These are phyloP conservation scores for Glyphotaelius pellucidus DNA, from an alignment of 2,888 invertebrate species.

Conservation along the genomic window DNA sequence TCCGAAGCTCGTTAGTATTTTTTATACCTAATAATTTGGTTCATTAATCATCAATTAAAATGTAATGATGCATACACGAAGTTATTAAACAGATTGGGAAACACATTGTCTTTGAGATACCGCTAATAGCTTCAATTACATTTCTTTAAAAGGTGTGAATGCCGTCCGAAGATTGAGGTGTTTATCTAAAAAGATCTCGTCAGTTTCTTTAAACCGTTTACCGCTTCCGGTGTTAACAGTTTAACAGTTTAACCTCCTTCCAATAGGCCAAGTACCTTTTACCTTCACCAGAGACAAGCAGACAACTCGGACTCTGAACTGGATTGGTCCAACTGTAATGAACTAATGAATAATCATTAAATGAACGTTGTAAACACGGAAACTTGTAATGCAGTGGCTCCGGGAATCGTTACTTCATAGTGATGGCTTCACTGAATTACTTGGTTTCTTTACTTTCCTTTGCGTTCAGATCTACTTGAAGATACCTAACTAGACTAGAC, in stretches of 20 bases:
- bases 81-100: no score
- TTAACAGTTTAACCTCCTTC: background rate
- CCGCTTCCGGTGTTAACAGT: background rate
- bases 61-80: no score
- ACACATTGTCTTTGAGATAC: background rate
- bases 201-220: background rate
- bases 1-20: no score
- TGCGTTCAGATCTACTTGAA: background rate
- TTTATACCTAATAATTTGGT: no score
- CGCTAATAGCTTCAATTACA: background rate
- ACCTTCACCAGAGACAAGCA: background rate
- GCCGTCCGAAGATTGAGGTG: background rate
- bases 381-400: background rate
- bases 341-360: background rate
- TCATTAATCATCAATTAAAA: no score
- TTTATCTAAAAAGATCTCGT: background rate
- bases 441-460: background rate
- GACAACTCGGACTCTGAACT: background rate
- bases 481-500: background rate
- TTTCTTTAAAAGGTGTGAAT: background rate
- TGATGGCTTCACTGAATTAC: background rate
- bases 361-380: background rate
- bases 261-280: background rate
- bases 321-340: background rate
- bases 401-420: no score